Percentiles rank a stretch among this genome's conserved stretches.
phyloP scores from a whole-genome alignment of 2,113 vertebrate genomes.

The Noctilio leporinus region DNA sequence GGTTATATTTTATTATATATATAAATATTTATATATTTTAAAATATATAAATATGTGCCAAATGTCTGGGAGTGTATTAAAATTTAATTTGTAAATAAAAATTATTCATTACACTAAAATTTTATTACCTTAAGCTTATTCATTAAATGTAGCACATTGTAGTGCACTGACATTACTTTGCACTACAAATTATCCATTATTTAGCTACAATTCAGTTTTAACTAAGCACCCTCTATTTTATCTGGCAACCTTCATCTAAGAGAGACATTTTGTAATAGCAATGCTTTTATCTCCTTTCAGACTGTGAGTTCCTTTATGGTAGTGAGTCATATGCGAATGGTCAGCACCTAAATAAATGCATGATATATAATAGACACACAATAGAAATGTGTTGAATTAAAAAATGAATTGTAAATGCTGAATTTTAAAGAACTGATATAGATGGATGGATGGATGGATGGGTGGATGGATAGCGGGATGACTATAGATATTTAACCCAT shows the following conservation, averaged over 20 bases:
- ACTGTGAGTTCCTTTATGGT: neutral
- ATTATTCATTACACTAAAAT: neutral
- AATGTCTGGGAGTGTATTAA: neutral
- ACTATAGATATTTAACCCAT: neutral
- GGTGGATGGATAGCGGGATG: neutral
- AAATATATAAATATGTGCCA: neutral
- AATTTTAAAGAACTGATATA: neutral
- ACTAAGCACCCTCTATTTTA: neutral
- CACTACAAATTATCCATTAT: neutral
- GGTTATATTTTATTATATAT: too few species aligned
- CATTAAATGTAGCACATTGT: neutral
- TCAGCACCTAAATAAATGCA: neutral
- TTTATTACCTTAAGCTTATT: neutral
- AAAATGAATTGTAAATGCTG: neutral
- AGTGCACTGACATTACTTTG: neutral
- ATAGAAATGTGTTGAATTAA: neutral
- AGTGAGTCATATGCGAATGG: neutral
- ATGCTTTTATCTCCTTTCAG: neutral
- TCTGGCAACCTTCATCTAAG: neutral
- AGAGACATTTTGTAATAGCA: neutral
- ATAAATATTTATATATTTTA: too few species aligned
- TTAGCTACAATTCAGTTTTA: neutral
- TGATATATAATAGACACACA: neutral
- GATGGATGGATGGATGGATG: neutral
- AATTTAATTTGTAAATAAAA: neutral